Conservation (phyloP, 1,140 invertebrate genomes). For the Drosophila setifemur region DNA sequence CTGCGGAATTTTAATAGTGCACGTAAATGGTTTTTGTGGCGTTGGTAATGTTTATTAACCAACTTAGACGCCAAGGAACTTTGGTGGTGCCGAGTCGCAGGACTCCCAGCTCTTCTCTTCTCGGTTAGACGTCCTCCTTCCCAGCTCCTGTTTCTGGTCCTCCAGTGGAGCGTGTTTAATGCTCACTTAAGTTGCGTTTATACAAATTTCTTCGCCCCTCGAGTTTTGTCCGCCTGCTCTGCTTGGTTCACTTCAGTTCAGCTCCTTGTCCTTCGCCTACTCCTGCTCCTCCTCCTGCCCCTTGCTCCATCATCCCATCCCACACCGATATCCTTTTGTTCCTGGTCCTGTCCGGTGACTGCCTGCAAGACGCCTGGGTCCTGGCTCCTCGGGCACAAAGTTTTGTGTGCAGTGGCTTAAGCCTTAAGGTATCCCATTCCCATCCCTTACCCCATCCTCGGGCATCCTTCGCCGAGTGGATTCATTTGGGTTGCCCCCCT, state of each 20-base stretch:
- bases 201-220: conserved; percentile 64
- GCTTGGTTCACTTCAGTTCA: too few species aligned
- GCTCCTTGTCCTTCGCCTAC: not conserved
- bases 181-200: conserved; percentile 79
- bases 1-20: conserved; percentile 77
- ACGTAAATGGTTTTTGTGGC: conserved; percentile 78
- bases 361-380: not conserved
- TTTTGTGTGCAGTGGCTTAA: conserved; percentile 49
- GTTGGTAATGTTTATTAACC: conserved; percentile 80
- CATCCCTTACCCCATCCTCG: too few species aligned
- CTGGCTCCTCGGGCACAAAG: conserved; percentile 26
- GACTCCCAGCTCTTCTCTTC: not conserved
- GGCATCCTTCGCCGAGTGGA: conserved; percentile 58
- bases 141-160: conserved; percentile 20
- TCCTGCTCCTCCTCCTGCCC: too few species aligned
- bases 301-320: not conserved
- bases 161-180: conserved; percentile 75
- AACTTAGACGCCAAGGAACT: conserved; percentile 56
- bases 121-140: too few species aligned
- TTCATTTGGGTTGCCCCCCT: conserved; percentile 67
- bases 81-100: not conserved
- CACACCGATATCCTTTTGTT: conserved; percentile 3
- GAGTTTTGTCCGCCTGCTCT: not conserved
- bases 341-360: conserved; percentile 15
- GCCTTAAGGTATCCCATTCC: too few species aligned